Base-by-base conservation (phyloP, 2,888 invertebrate species). In the Acleris holmiana region DNA sequence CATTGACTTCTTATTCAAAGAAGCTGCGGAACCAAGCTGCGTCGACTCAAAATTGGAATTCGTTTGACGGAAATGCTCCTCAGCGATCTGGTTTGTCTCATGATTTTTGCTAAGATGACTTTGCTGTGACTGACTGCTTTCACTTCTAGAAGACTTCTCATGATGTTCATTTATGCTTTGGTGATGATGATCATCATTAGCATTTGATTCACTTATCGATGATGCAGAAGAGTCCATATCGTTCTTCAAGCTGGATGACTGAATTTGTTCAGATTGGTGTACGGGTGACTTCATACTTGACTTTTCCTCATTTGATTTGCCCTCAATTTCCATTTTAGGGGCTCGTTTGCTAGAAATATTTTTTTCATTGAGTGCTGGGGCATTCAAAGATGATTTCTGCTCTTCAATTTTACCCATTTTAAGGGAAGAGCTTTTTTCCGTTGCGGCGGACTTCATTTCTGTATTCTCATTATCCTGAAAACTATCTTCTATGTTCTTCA, bases 401-500 rank as follows among this genome's bases (percentile, higher is more conserved):
- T 53, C 13, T 17, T 55, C 49, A 44, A 21, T 57, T 25, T 53
- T 56, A 4, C 13, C 17, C 41, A 58, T 46, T 13, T 53, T 48
- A 8, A 21, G 48, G 18, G 19, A 8, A 1, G 64, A 54, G 41
- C 48, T 62, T 46, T 62, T 60, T 50, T 67, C 57, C 13, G 66
- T 47, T 35, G 61, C 46, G 2, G 56, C 49, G 10, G 53, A 57
- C 57, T 56, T 64, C 59, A 29, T 61, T 49, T 48, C 71, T 17
- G 71, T 67, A 19, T 68, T 67, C n/a, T 63, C 63, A 19, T 70
- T 72, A 10, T 67, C 25, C 71, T 78, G 84, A 35, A 89, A 86
- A 69, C 80, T 82, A 50, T 91, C 85, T 76, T 90, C 89, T 51
- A 90, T 86, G 68, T 86, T 88, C 73, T 68, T 84, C 0, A 78